Evolutionary conservation across 2,113 vertebrate genomes (phyloP).

Genomic region (Colossoma macropomum): DNA sequence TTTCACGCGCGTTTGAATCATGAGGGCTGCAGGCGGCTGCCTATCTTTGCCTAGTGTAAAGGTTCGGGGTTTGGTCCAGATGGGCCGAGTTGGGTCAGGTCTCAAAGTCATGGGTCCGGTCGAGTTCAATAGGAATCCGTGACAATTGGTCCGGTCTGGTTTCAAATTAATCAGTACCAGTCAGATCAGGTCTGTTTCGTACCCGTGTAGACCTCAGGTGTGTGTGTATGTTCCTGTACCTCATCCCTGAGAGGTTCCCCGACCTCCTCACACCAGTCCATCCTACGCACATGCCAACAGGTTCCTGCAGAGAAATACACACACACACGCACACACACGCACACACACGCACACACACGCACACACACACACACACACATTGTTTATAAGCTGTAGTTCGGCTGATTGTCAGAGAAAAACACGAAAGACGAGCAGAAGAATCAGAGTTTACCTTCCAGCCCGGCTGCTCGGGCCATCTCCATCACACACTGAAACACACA

Average conservation of each 20-base stretch:
- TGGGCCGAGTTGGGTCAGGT: no score
- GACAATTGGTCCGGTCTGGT: no score
- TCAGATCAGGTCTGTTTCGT: no score
- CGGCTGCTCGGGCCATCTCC: conserved; percentile 83
- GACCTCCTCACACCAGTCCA: conserved; percentile 91
- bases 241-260: conserved; percentile 86
- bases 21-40: no score
- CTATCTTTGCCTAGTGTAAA: no score
- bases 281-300: conserved; percentile 88
- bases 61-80: no score
- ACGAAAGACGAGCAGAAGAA: no score
- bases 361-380: background rate
- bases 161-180: no score
- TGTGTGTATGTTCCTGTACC: conserved; percentile 49
- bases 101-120: no score
- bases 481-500: conserved; percentile 85
- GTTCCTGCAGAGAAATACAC: conserved; percentile 60
- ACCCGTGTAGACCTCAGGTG: no score
- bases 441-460: conserved; percentile 82
- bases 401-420: background rate
- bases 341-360: background rate
- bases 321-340: background rate
- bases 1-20: no score
- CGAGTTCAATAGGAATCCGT: no score
- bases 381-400: background rate